Percentiles rank a stretch among this genome's conserved stretches.
Conservation (phyloP, 2,113 vertebrate genomes). For the Pterophyllum scalare region DNA sequence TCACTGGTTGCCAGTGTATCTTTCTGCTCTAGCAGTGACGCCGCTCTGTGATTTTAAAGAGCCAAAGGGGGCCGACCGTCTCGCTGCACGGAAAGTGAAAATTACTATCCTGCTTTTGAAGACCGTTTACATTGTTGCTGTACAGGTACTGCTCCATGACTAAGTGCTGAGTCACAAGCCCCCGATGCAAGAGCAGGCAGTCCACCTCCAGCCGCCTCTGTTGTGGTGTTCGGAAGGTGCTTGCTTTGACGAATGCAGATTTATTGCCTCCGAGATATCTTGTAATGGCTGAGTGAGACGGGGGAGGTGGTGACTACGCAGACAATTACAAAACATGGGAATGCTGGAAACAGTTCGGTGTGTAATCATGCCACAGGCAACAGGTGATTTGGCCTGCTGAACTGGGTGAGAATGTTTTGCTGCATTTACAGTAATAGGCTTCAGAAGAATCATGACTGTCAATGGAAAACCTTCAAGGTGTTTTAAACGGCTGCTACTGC, state of each 20-base stretch:
- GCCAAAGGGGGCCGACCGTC: constrained; percentile 30
- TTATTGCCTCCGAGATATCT: constrained; percentile 56
- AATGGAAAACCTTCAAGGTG: neutral
- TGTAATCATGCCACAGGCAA: constrained; percentile 31
- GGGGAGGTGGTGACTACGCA: constrained; percentile 57
- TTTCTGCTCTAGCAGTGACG: constrained; percentile 32
- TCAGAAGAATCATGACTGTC: neutral
- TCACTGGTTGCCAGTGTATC: constrained; percentile 11
- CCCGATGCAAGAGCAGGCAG: neutral
- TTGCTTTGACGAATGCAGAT: constrained; percentile 27
- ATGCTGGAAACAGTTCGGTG: constrained; percentile 57
- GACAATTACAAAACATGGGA: constrained; percentile 66
- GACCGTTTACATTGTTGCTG: constrained; percentile 49
- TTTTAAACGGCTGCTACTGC: neutral
- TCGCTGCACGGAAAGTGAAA: constrained; percentile 67
- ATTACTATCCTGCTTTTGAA: constrained; percentile 58
- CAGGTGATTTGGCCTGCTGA: constrained; percentile 44
- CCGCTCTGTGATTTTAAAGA: constrained; percentile 56
- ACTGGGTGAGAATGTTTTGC: neutral
- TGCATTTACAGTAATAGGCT: constrained; percentile 37
- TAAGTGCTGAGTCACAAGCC: constrained; percentile 54
- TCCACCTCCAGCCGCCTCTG: constrained; percentile 19
- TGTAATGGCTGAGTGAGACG: constrained; percentile 47
- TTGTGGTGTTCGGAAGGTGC: constrained; percentile 34
- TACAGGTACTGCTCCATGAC: constrained; percentile 65